Evolutionary conservation across 1,140 invertebrate species (phyloP), one percentile per base, ranked within the genome.

Genomic region (Drosophila tsacasi): DNA sequence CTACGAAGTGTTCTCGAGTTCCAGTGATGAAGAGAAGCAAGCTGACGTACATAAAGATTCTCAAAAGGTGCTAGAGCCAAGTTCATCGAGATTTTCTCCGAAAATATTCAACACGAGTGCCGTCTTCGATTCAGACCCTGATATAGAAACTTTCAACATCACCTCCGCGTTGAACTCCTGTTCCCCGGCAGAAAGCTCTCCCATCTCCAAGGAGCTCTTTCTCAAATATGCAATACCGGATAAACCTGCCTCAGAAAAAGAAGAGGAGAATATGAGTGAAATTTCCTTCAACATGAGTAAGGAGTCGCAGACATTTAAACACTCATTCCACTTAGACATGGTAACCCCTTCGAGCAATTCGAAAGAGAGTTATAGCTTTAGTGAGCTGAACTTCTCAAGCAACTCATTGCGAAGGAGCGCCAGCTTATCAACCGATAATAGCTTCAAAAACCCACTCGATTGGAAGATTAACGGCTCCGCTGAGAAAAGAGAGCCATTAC

Each of bases 21-120:
- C 86, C 25, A 92, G 91, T 59, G 91, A 92, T 69, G 91, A 91
- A 72, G 91, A 86, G 85, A 8, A 40, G 35, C 39, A 46, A 23
- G 1, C n/a, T 52, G 4, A 39, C 7, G 3, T 55, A 44, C 9
- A 27, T 3, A n/a, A 23, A 12, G 8, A 27, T 21, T 50, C 5
- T 8, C 46, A 76, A 37, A 63, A 79, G 8, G 12, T 60, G 8
- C 12, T 9, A 12, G 13, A 21, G 5, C 15, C 54, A 44, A 19
- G 61, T 19, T 13, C 4, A n/a, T 12, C 19, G 9, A 42, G 17
- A 15, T 13, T 42, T 35, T 25, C 17, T 4, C 8, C 25, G 3
- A 65, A 65, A 44, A 25, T 25, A 6, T 27, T 50, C 4, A 50
- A 30, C 13, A 17, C 40, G 39, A 21, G 25, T 23, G 63, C 17